Evolutionary conservation across 2,888 invertebrate genomes (phyloP), one percentile per base, ranked within the genome.

Genomic region (Sussaba pulchella): DNA sequence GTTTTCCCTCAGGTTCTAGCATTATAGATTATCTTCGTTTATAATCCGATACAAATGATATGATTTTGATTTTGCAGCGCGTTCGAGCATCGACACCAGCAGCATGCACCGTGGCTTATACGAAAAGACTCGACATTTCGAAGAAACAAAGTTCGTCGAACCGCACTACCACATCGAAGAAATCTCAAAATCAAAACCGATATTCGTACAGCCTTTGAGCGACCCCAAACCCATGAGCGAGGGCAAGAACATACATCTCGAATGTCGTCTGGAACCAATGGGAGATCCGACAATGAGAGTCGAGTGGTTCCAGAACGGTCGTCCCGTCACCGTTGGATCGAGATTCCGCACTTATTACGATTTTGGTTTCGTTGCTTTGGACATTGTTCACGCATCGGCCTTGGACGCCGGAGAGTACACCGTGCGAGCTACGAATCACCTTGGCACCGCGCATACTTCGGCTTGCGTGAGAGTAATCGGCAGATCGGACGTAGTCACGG

Each of bases 341-440:
- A 95, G 99, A 89, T 99, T 98, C 94, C 96, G 96, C 90, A 98
- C 98, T 24, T 98, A 98, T 91, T 97, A 98, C 89, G 99, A 99
- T 91, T 99, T 99, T 92, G 99, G 99, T 17, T 99, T 98, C 91
- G 98, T 99, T 70, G 98, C 99, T 43, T 93, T 99, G 85, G 99
- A 99, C 89, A 98, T 99, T 79, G 95, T 98, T 82, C 97, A 98
- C 90, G 96, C 98, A 19, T 98, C 97, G 72, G 96, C 98, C n/a
- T 94, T 97, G 78, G 99, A 99, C 93, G 96, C 98, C 43, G 99
- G 99, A 67, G 98, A 98, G 93, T 99, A 99, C 90, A 99, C 98
- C 0, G 97, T 96, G 52, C 94, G 97, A 82, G 99, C 99, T 31
- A 97, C 97, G 0, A 99, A 99, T 90, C 97, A 97, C 88, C 94